Percentiles rank a stretch among this genome's conserved stretches.
These are phyloP conservation scores for Lasius fuliginosus DNA, from an alignment of 2,888 invertebrate species.

Conservation along the genomic window DNA sequence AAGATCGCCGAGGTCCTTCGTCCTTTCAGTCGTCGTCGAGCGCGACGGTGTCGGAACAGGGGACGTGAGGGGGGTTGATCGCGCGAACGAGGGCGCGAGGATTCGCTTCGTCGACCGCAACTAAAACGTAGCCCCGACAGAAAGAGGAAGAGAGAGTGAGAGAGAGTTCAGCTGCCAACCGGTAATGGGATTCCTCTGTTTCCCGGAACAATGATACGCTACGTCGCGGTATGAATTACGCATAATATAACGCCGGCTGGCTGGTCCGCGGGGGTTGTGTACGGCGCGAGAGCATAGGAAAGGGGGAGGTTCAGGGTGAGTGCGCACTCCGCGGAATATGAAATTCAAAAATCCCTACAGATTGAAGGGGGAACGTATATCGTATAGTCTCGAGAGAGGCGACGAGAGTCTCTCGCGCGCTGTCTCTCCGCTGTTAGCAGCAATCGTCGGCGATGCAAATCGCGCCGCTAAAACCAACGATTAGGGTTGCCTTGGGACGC, in stretches of 20 bases:
- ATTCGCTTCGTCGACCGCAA: conserved; percentile 82
- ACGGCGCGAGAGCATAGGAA: conserved; percentile 14
- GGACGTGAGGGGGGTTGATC: conserved; percentile 46
- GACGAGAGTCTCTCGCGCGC: conserved; percentile 23
- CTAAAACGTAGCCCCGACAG: conserved; percentile 82
- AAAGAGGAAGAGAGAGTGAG: conserved; percentile 75
- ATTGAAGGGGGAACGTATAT: conserved; percentile 52
- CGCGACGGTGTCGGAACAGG: conserved; percentile 37
- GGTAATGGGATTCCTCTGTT: conserved; percentile 85
- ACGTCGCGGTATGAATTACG: conserved; percentile 84
- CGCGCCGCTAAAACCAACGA: conserved; percentile 61
- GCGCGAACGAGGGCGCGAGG: conserved; percentile 72
- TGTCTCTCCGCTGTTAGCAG: conserved; percentile 25
- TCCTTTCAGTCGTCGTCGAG: conserved; percentile 59
- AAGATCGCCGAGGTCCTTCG: conserved; percentile 63
- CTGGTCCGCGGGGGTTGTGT: conserved; percentile 64
- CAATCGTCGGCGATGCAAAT: conserved; percentile 58
- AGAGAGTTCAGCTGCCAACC: conserved; percentile 83
- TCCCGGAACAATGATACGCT: conserved; percentile 84
- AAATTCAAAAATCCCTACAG: conserved; percentile 71
- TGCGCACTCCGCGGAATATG: conserved; percentile 66
- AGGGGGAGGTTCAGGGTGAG: conserved; percentile 37
- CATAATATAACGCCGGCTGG: conserved; percentile 78
- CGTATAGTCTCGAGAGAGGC: conserved; percentile 36
- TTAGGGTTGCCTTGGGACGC: conserved; percentile 32